Base-by-base conservation (phyloP, 2,888 invertebrate species). In the Malacosoma neustria region DNA sequence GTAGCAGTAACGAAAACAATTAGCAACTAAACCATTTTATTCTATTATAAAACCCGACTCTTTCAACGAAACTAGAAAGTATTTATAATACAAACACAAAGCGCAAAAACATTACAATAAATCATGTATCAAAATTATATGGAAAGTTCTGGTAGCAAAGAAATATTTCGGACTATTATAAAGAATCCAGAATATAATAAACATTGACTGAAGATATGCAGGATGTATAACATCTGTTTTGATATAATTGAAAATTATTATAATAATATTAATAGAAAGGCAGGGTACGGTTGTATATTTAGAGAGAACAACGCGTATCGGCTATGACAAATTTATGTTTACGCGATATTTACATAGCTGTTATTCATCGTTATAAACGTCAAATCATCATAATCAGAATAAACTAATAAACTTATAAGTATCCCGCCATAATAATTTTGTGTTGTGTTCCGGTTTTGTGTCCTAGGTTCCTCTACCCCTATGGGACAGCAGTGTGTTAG, bases 251-350 rank as follows among this genome's bases (percentile, higher is more conserved):
- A 46, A 43, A 45, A 56, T 58, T 46, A n/a, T n/a, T n/a, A n/a
- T n/a, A n/a, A n/a, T n/a, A 55, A 59, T 61, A 58, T 63, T 55
- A 50, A 62, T 52, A 48, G 48, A 51, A 48, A 22, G 52, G 57
- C 52, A 39, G 43, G 50, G 43, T 53, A 52, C 45, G 57, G 54
- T 7, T 22, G 22, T 22, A 22, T 22, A 22, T 5, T 22, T 22
- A 4, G 22, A 22, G 22, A 22, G 9, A 22, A 22, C 22, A 22
- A 22, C 5, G 22, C 9, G 22, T 22, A 22, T 22, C 9, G 22
- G 5, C 22, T 22, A 22, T 22, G 22, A 22, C 22, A 22, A 22
- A 22, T n/a, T n/a, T n/a, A n/a, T n/a, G n/a, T n/a, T n/a, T n/a
- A n/a, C n/a, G n/a, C n/a, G n/a, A n/a, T n/a, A n/a, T n/a, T n/a